Evolutionary conservation across 2,888 invertebrate species (phyloP).

Genomic region (Lepidochrysops patricia): DNA sequence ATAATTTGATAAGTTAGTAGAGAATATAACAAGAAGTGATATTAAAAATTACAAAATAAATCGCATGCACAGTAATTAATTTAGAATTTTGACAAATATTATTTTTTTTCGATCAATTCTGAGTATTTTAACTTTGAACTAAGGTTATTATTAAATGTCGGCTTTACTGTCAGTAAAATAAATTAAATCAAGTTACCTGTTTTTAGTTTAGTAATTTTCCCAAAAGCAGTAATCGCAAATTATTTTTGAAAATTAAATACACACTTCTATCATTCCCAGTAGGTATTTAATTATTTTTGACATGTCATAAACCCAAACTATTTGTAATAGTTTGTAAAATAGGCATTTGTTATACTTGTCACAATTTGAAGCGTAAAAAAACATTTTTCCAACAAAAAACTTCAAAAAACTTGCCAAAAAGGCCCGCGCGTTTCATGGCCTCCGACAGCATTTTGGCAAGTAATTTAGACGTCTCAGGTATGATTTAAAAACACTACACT

Average conservation of each 20-base stretch:
- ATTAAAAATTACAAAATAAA: not conserved
- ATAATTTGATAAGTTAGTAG: not conserved
- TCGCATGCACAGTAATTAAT: not conserved
- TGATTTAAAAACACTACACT: not conserved
- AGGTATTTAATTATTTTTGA: too few relatives aligned
- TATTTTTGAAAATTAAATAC: too few relatives aligned
- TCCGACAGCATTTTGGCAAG: constrained; percentile 5
- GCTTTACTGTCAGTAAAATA: not conserved
- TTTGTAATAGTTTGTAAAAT: too few relatives aligned
- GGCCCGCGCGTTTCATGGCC: constrained; percentile 10
- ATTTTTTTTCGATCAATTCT: not conserved
- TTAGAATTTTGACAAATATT: not conserved
- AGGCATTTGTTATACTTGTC: too few relatives aligned
- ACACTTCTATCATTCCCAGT: too few relatives aligned
- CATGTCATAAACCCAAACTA: too few relatives aligned
- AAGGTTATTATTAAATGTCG: not conserved
- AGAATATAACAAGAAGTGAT: not conserved
- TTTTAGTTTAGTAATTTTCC: too few relatives aligned
- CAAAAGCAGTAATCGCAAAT: too few relatives aligned
- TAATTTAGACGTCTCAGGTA: constrained; percentile 11
- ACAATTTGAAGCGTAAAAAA: too few relatives aligned
- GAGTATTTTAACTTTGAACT: not conserved
- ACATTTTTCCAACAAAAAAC: too few relatives aligned
- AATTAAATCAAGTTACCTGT: too few relatives aligned
- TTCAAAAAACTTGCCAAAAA: not conserved